These are phyloP conservation scores for Antechinus flavipes DNA, from an alignment of 2,113 vertebrate species.

Conservation along the genomic window DNA sequence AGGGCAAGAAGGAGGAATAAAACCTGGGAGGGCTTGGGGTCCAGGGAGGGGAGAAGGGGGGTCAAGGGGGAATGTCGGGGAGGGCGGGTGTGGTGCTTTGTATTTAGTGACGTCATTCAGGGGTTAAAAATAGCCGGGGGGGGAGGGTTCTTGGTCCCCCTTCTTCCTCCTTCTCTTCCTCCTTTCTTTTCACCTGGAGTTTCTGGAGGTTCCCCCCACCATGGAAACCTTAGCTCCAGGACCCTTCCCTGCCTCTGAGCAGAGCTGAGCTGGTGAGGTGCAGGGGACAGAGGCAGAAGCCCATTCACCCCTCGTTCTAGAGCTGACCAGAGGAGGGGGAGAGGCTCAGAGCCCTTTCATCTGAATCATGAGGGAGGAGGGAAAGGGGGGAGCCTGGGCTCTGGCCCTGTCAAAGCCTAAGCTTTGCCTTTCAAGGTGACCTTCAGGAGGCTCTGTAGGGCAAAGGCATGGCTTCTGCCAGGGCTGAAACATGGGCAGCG, in stretches of 20 bases:
- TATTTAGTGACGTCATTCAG: not conserved
- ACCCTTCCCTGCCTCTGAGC: not conserved
- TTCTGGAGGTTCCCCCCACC: not conserved
- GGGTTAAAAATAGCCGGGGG: not conserved
- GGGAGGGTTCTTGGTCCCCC: not conserved
- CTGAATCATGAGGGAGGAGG: not conserved
- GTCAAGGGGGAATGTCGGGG: not conserved
- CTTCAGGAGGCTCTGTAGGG: not conserved
- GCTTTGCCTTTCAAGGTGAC: not conserved
- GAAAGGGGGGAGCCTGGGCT: not conserved
- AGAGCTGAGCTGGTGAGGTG: not conserved
- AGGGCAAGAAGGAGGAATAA: slow-evolving; percentile 34
- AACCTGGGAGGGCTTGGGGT: not conserved
- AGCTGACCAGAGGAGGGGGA: not conserved
- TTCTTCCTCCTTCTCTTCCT: not conserved
- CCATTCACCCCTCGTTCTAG: no score
- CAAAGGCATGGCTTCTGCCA: not conserved
- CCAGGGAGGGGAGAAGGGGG: no score
- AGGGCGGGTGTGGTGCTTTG: not conserved
- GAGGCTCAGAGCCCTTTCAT: not conserved
- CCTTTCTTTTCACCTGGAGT: not conserved
- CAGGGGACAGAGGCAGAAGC: not conserved
- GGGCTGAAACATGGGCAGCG: not conserved
- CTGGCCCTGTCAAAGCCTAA: not conserved
- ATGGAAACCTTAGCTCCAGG: no score